Evolutionary conservation across 2,113 vertebrate species (phyloP).

Genomic region (Vireo altiloquus): DNA sequence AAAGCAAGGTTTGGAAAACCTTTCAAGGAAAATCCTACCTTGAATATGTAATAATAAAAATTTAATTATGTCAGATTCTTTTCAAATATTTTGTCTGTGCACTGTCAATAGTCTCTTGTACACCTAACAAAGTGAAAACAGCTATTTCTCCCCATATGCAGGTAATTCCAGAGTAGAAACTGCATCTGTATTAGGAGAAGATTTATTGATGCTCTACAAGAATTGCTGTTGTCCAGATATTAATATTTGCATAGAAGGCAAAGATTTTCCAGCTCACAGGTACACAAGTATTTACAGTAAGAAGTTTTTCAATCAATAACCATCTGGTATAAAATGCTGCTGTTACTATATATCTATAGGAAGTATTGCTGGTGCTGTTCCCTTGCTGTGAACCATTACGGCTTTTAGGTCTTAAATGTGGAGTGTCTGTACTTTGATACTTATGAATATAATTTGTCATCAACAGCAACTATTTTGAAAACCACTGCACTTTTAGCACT

Average conservation of each 20-base stretch:
- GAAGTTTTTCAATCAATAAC: background rate
- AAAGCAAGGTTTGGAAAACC: background rate
- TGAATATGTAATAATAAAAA: background rate
- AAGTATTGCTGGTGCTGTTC: background rate
- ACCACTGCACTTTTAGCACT: background rate
- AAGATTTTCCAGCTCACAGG: slow-evolving; percentile 89
- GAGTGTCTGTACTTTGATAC: background rate
- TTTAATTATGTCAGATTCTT: background rate
- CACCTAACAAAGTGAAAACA: background rate
- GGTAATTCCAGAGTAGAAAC: slow-evolving; percentile 71
- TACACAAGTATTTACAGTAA: slow-evolving; percentile 55
- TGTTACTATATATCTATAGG: background rate
- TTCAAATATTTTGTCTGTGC: background rate
- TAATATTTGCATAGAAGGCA: slow-evolving; percentile 82
- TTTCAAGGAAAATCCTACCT: background rate
- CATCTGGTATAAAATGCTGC: background rate
- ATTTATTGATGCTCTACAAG: slow-evolving; percentile 83
- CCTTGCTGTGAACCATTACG: background rate
- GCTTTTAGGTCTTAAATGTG: background rate
- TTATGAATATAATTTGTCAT: background rate
- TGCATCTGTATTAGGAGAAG: slow-evolving; percentile 83
- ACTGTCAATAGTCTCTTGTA: background rate
- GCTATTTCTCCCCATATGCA: slow-evolving; percentile 38
- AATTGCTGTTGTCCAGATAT: slow-evolving; percentile 81
- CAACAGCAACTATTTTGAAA: background rate